These are phyloP conservation scores for Archivesica marissinica DNA, from an alignment of 1,140 invertebrate species.

Conservation along the genomic window DNA sequence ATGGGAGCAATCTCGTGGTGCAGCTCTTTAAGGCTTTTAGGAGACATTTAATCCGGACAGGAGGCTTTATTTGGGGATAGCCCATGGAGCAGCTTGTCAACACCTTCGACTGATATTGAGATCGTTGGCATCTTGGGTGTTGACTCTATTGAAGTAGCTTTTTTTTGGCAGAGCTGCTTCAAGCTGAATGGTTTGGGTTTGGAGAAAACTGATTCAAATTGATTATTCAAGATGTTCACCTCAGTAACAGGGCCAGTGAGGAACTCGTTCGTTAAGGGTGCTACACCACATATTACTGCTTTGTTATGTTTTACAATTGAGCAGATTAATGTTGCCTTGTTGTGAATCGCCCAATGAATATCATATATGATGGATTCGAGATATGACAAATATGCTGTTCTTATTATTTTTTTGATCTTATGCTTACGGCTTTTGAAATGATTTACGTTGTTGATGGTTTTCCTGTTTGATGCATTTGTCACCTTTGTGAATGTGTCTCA, in stretches of 20 bases:
- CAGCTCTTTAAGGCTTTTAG: slow-evolving; percentile 41
- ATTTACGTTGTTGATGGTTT: no score
- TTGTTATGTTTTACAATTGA: no score
- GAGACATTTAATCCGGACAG: slow-evolving; percentile 51
- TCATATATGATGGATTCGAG: no score
- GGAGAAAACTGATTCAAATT: slow-evolving; percentile 50
- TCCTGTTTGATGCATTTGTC: no score
- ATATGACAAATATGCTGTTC: no score
- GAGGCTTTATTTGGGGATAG: slow-evolving; percentile 54
- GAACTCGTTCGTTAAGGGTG: no score
- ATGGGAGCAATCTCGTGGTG: slow-evolving; percentile 33
- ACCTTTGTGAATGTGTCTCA: no score
- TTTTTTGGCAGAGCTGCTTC: slow-evolving; percentile 27
- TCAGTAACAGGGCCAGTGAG: slow-evolving; percentile 8
- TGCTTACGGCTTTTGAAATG: no score
- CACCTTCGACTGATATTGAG: slow-evolving; percentile 19
- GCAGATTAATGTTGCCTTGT: no score
- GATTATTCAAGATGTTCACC: slow-evolving; percentile 48
- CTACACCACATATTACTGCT: no score
- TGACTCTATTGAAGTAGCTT: background rate
- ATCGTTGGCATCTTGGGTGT: slow-evolving; percentile 28
- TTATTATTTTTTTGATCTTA: no score
- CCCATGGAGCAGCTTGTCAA: slow-evolving; percentile 28
- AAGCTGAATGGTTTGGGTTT: slow-evolving; percentile 4
- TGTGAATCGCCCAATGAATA: no score